These are phyloP conservation scores for Orientallactaga bullata DNA, from an alignment of 2,113 vertebrate species.

Conservation along the genomic window DNA sequence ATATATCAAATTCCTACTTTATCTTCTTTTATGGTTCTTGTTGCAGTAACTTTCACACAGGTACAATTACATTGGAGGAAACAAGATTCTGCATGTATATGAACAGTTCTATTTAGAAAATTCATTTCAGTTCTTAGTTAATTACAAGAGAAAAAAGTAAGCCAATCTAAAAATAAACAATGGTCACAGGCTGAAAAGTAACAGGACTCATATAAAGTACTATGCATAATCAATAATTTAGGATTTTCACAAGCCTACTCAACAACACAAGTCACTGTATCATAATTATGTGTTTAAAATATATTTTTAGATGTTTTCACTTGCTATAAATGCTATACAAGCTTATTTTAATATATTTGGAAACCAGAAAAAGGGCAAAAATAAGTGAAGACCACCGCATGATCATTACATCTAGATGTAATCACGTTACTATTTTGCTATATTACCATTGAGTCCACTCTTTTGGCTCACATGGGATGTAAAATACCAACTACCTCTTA, in stretches of 20 bases:
- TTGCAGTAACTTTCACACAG: constrained; percentile 83
- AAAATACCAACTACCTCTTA: not conserved
- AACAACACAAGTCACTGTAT: constrained; percentile 47
- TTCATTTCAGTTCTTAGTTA: constrained; percentile 84
- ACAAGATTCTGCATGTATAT: constrained; percentile 83
- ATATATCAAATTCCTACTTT: constrained; percentile 87
- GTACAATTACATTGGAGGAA: constrained; percentile 79
- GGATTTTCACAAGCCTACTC: constrained; percentile 53
- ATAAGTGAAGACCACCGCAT: not conserved
- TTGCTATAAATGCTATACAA: constrained; percentile 18
- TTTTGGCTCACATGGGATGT: not conserved
- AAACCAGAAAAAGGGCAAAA: constrained; percentile 57
- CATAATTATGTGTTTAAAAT: constrained; percentile 62
- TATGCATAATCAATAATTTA: constrained; percentile 52
- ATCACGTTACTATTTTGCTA: not conserved
- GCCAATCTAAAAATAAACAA: constrained; percentile 69
- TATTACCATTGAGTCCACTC: not conserved
- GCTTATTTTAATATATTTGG: not conserved
- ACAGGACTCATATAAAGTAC: not conserved
- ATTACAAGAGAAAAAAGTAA: constrained; percentile 81
- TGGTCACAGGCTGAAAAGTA: constrained; percentile 15
- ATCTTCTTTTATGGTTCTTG: constrained; percentile 85
- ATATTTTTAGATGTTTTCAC: constrained; percentile 61
- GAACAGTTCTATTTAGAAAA: constrained; percentile 82
- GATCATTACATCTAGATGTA: not conserved